Conservation (phyloP, 2,113 vertebrate genomes). For the Esox niger region DNA sequence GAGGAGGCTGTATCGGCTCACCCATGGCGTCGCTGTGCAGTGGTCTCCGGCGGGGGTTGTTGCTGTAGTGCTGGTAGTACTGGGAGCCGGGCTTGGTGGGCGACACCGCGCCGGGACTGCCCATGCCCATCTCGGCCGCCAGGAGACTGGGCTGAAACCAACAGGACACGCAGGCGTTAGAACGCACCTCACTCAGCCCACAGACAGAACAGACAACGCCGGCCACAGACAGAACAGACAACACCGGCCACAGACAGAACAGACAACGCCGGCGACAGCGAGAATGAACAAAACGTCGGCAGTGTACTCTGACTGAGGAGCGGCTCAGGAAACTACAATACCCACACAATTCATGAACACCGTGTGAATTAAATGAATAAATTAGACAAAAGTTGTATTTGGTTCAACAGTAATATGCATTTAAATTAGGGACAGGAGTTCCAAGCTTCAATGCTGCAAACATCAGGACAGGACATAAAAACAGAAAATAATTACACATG, state of each 20-base stretch:
- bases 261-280: background rate
- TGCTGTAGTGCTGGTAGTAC: constrained; percentile 91
- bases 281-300: background rate
- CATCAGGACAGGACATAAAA: background rate
- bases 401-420: background rate
- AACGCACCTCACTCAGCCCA: no score
- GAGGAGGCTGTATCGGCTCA: constrained; percentile 77
- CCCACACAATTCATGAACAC: background rate
- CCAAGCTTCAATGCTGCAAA: background rate
- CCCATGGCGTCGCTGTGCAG: constrained; percentile 86
- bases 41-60: constrained; percentile 87
- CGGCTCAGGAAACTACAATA: background rate
- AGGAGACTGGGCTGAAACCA: constrained; percentile 81
- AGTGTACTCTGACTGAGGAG: no score
- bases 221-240: constrained; percentile 11
- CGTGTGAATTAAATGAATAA: no score
- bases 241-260: background rate
- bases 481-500: background rate
- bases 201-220: background rate
- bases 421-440: background rate
- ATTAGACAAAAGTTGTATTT: no score
- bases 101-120: constrained; percentile 87
- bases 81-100: constrained; percentile 89
- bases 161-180: constrained; percentile 12
- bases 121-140: constrained; percentile 89